phyloP scores from a whole-genome alignment of 2,888 invertebrate species.

The Bimastos eiseni region DNA sequence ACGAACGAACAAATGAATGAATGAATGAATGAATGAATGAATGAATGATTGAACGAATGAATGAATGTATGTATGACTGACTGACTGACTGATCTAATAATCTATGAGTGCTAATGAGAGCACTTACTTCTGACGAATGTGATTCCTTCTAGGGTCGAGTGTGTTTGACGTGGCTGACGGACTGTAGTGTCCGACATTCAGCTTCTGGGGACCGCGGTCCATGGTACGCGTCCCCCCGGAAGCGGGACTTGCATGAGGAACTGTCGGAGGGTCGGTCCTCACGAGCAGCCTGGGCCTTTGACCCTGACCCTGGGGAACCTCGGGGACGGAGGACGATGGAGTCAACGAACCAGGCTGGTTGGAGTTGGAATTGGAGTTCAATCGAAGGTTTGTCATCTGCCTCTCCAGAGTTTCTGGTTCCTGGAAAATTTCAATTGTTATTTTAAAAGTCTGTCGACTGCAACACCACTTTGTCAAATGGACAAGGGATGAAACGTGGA shows the following conservation, averaged over 20 bases:
- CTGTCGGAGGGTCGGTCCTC: neutral
- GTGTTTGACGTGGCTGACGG: neutral
- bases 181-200: neutral
- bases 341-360: neutral
- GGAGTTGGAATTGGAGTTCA: neutral
- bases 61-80: neutral
- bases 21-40: neutral
- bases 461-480: too few species aligned
- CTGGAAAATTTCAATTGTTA: neutral
- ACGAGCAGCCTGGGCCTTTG: neutral
- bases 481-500: too few species aligned
- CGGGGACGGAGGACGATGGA: neutral
- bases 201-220: neutral
- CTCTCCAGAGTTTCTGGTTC: neutral
- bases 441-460: too few species aligned
- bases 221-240: neutral
- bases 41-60: neutral
- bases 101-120: neutral
- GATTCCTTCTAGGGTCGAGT: neutral
- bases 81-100: too few species aligned
- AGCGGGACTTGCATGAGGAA: neutral
- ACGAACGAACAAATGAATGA: neutral
- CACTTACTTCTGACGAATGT: slow-evolving; percentile 9
- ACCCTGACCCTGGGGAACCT: neutral
- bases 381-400: neutral